phyloP scores from a whole-genome alignment of 2,888 invertebrate species.

The Lacanobia oleracea region DNA sequence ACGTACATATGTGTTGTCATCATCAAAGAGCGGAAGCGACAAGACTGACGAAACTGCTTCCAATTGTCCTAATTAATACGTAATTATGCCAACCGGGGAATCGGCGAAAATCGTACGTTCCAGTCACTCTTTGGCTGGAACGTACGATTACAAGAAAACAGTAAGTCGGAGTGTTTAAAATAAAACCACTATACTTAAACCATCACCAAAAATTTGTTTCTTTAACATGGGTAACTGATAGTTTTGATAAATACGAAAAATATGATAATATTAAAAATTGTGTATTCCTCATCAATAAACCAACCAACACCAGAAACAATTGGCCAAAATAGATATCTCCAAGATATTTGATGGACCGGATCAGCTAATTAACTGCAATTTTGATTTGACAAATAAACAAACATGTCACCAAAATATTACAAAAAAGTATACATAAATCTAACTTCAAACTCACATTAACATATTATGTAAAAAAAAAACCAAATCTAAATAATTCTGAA shows the following conservation, averaged over 20 bases:
- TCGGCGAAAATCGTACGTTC: too few relatives aligned
- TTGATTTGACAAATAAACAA: not conserved
- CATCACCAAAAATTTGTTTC: conserved; percentile 14
- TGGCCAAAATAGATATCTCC: not conserved
- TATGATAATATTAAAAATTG: too few relatives aligned
- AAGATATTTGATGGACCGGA: not conserved
- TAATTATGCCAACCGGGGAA: conserved; percentile 66
- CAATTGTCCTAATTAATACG: conserved; percentile 75
- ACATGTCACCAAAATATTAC: not conserved
- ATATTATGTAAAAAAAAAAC: too few relatives aligned
- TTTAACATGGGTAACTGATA: not conserved
- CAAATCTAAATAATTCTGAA: not conserved
- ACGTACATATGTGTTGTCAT: conserved; percentile 6
- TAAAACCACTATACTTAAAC: not conserved
- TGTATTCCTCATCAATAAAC: not conserved
- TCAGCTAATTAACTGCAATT: too few relatives aligned
- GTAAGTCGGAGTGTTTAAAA: conserved; percentile 1
- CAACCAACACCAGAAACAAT: conserved; percentile 15
- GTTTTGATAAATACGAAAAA: not conserved
- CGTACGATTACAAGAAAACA: conserved; percentile 46
- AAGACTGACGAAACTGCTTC: conserved; percentile 67
- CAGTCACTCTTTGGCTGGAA: too few relatives aligned
- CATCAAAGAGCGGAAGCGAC: conserved; percentile 73
- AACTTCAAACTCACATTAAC: not conserved
- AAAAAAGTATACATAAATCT: not conserved